Evolutionary conservation across 2,113 vertebrate genomes (phyloP), one percentile per base, ranked within the genome.

Genomic region (Azemiops feae): DNA sequence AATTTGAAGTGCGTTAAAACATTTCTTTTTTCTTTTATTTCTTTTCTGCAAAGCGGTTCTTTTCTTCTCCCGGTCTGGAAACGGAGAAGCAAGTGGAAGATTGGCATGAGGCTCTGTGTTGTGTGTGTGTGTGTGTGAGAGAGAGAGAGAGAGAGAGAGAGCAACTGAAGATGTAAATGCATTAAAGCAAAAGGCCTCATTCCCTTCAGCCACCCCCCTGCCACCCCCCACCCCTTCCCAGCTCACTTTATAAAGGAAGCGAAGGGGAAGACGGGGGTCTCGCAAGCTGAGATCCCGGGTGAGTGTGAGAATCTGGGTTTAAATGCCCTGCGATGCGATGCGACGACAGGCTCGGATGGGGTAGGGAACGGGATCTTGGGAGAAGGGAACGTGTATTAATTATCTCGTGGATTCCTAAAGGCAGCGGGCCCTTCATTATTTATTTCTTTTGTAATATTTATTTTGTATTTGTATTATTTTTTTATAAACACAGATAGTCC

Each of bases 261-360:
- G 87, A 92, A 92, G 94, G 92, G 92, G 93, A 93, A 96, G 93
- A 94, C 92, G 95, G 95, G 94, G 87, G 92, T 89, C 93, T 95
- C 30, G 85, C 95, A 91, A 94, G 52, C 91, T 88, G 93, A 1
- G 93, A 1, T 94, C 53, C 91, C 94, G 94, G 88, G 0, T 34
- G 86, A 22, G 81, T 50, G 34, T 25, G 20, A 22, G 69, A 20
- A 81, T 7, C 69, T 39, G n/a, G n/a, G 7, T 81, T 81, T 81
- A 20, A 81, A 81, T 20, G 16, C 69, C 34, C 16, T 5, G 5
- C 5, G 69, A 34, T 5, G 5, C 5, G 69, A 34, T 1, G 55
- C 16, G 18, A 5, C 30, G 2, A 34, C 1, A 16, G n/a, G 5
- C 2, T 34, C 16, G 14, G 30, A 16, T n/a, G 27, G 10, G 12